Base-by-base conservation (phyloP, 2,888 invertebrate species). In the Metacarcinus magister region DNA sequence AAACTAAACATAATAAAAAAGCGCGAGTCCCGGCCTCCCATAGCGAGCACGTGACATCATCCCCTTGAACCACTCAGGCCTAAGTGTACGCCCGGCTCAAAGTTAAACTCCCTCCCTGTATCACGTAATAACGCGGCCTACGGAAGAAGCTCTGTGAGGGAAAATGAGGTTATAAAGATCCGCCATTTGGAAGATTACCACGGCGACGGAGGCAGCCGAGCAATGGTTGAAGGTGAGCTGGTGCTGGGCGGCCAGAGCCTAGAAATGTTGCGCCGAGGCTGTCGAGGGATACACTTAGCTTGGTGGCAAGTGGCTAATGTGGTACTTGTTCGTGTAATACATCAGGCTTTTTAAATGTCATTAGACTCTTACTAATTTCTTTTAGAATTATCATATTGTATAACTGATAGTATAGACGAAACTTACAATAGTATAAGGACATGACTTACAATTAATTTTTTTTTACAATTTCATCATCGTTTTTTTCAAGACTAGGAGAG, bases 101-200 rank as follows among this genome's bases (percentile, higher is more conserved):
- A n/a, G 44, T 75, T 75, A 67, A 75, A 44, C 48, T 75, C 82
- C 44, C 87, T 87, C 87, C 87, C 39, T 87, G 87, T 87, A 93
- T 93, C 46, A 75, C 75, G 82, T 93, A 93, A 75, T 93, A 93
- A 93, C 82, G 93, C 93, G 82, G 93, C 75, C 75, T 93, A 23
- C 93, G 93, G 93, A 93, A 93, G 87, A 87, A 87, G 87, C 93
- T 82, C 13, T 44, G 67, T 23, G 43, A 82, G 44, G 75, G 48
- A 75, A 43, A 75, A 93, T 75, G 93, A 93, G 93, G 82, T 93
- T 93, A 87, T 93, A 93, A 82, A 28, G 93, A 93, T 75, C 44
- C 28, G 82, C 93, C 82, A 93, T 93, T 93, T 93, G 93, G 75
- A n/a, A 93, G 93, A 93, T 93, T 93, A 93, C 93, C 54, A 92